Base-by-base conservation (phyloP, 2,113 vertebrate genomes). In the Nothobranchius kuhntae region DNA sequence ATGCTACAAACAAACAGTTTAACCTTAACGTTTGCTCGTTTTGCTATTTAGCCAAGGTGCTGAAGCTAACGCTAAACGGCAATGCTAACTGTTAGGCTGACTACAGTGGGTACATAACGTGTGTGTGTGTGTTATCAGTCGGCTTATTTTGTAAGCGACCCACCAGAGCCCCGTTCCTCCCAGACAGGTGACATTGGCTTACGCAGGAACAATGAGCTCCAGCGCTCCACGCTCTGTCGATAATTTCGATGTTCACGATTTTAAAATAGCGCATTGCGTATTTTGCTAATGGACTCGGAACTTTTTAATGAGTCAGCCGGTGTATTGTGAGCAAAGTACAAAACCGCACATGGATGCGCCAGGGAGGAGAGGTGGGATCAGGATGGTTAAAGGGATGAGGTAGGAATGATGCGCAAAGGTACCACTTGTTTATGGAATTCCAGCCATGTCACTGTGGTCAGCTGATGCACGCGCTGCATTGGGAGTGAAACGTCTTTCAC, bases 241-340 rank as follows among this genome's bases (percentile, higher is more conserved):
- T 82, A 83, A 65, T 53, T 76, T 80, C 70, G 44, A 84, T 54
- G 70, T 77, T 69, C 13, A 14, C 42, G 64, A 51, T 75, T 81
- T 58, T 61, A 73, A 82, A 82, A 77, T 81, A 88, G 80, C 89
- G 90, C 91, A 91, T 70, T 92, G 90, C 87, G 89, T 84, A 85
- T 89, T 91, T 88, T 70, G 64, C 83, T 75, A 85, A 83, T 83
- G 84, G 68, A 71, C 50, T 65, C 71, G 6, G 36, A 79, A 86
- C 78, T 85, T 86, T 85, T 78, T 81, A 86, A 75, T 77, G 83
- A 86, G 81, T 88, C 66, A 87, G 74, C 82, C 70, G 13, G 63
- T 77, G 48, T 53, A 15, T 15, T 73, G 50, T 59, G 56, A 72
- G 70, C 51, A 74, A 84, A 68, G 61, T 53, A 38, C 46, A 36